A percentile compares a stretch with the other conserved stretches of the same genome.
Conservation (phyloP, 2,888 invertebrate species). For the Cephus rjabovi region DNA sequence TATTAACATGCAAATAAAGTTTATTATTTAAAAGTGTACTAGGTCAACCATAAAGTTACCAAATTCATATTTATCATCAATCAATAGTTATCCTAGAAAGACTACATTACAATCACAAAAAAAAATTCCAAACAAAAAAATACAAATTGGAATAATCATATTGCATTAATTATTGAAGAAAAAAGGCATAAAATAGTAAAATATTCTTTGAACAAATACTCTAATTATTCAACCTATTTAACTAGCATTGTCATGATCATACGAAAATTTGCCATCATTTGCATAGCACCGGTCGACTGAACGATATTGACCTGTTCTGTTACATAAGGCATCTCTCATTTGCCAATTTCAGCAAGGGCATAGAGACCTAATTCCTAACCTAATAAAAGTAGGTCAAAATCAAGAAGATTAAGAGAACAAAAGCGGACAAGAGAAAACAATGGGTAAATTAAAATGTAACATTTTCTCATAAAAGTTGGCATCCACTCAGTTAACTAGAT, state of each 20-base stretch:
- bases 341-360: conserved; percentile 4
- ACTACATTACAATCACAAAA: neutral
- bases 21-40: neutral
- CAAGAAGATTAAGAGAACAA: neutral
- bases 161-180: neutral
- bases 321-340: conserved; percentile 57
- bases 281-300: conserved; percentile 12
- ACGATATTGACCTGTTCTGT: conserved; percentile 61
- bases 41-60: neutral
- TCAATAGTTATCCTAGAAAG: neutral
- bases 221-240: neutral
- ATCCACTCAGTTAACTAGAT: neutral
- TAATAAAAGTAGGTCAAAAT: conserved; percentile 10
- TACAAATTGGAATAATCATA: neutral
- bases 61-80: neutral
- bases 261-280: neutral
- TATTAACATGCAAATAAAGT: neutral
- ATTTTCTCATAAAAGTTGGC: conserved; percentile 1
- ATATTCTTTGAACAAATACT: neutral
- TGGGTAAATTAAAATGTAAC: conserved; percentile 24
- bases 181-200: no score
- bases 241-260: neutral
- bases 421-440: conserved; percentile 11
- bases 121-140: neutral
- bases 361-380: conserved; percentile 11